Conservation (phyloP, 2,797 vertebrate genomes). For the Gorsachius magnificus region DNA sequence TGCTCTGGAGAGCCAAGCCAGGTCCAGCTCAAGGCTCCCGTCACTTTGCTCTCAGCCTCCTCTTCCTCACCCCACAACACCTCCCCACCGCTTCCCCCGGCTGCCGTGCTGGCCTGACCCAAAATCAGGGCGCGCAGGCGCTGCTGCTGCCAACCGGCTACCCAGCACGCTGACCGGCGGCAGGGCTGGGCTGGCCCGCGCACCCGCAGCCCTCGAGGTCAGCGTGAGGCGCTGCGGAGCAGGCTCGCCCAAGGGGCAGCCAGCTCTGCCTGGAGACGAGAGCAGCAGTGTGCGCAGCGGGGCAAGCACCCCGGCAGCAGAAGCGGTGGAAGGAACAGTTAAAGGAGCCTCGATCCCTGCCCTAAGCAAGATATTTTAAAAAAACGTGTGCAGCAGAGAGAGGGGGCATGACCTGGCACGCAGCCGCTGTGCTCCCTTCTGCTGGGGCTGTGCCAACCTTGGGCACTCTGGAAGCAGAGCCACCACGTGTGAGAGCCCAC, state of each 20-base stretch:
- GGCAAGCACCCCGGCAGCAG: too few relatives aligned
- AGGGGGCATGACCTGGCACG: not conserved
- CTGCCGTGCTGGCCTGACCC: accelerated
- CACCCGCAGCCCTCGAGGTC: not conserved
- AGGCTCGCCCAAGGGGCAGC: not conserved
- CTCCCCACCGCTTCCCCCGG: accelerated
- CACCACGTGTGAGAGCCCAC: accelerated
- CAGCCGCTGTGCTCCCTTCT: not conserved
- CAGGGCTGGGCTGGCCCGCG: not conserved
- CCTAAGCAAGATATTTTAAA: not conserved
- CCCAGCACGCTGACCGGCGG: accelerated
- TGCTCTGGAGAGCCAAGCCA: not conserved
- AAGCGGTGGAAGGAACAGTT: not conserved
- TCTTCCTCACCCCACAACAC: not conserved
- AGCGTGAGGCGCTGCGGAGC: accelerated
- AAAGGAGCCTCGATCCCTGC: not conserved
- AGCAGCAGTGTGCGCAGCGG: not conserved
- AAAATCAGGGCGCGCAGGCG: accelerated
- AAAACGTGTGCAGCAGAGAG: not conserved
- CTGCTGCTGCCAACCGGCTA: not conserved
- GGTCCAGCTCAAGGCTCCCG: not conserved
- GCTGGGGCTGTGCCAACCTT: not conserved
- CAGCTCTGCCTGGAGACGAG: not conserved
- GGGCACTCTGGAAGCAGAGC: not conserved
- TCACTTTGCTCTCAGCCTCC: not conserved